Base-by-base conservation (phyloP, 2,113 vertebrate genomes). In the Halcyon malimbica region DNA sequence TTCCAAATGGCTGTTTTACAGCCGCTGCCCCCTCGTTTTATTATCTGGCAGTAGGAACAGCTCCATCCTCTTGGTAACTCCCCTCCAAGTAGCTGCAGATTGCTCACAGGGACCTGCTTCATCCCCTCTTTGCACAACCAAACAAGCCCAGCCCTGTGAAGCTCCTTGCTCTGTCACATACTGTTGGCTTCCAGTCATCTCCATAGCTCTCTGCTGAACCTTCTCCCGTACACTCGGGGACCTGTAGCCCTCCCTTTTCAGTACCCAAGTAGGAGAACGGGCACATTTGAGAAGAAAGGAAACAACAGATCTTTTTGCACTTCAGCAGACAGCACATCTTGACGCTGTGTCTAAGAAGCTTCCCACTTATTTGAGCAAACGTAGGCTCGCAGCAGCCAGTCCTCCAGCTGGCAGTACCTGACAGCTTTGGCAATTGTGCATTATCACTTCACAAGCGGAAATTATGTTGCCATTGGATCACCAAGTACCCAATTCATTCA, bases 361-460 rank as follows among this genome's bases (percentile, higher is more conserved):
- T 48, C 54, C 53, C 74, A 62, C 17, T 62, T 50, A 59, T 79
- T 31, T 50, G 46, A 59, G 62, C 20, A 57, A 62, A 42, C 0
- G 11, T 2, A 71, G 69, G 69, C 64, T 89, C 44, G 57, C 53
- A 75, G 73, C 81, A 96, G 73, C 74, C 77, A 75, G 37, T 29
- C 62, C 77, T 87, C 48, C 94, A 95, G 96, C 92, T 92, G 71
- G 65, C 93, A 57, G 41, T 71, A 94, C 90, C 92, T 73, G 62
- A 48, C 50, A 79, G 86, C 88, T 89, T 37, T 62, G 53, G 57
- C 89, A 93, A 93, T 74, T 87, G 94, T n/a, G 53, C 74, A 87
- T 94, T 69, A 94, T 89, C 91, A n/a, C 81, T 89, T 79, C 8
- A 95, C 90, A 93, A 95, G 89, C 44, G 57, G 65, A 94, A 65